Evolutionary conservation across 2,888 invertebrate species (phyloP).

Genomic region (Smittia sp.): DNA sequence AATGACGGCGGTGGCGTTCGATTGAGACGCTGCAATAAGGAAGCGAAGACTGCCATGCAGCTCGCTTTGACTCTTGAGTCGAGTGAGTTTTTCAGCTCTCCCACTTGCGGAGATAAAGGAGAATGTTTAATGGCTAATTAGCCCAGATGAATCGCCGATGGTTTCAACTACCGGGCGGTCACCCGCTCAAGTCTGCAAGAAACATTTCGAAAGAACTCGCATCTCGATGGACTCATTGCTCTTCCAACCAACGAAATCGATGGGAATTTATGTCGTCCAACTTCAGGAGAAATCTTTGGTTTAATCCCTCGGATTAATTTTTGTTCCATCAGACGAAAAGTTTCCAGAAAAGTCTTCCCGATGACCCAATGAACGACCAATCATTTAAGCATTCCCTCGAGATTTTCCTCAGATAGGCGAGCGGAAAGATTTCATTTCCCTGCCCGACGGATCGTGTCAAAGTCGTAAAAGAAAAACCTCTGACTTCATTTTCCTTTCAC

Average conservation of each 20-base stretch:
- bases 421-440: not conserved
- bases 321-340: not conserved
- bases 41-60: not conserved
- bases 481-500: slow-evolving; percentile 1
- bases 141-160: slow-evolving; percentile 32
- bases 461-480: too few species aligned
- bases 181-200: not conserved
- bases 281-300: not conserved
- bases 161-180: not conserved
- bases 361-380: not conserved
- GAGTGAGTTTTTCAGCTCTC: not conserved
- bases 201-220: not conserved
- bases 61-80: not conserved
- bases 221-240: not conserved
- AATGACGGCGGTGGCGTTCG: slow-evolving; percentile 32
- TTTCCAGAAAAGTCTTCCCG: not conserved
- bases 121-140: slow-evolving; percentile 35
- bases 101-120: not conserved
- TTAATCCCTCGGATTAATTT: not conserved
- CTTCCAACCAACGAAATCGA: not conserved
- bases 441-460: too few species aligned
- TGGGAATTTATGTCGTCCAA: not conserved
- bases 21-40: not conserved
- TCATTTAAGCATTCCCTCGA: not conserved
- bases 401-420: too few species aligned